Conservation (phyloP, 2,797 vertebrate species). For the Ammospiza maritima region DNA sequence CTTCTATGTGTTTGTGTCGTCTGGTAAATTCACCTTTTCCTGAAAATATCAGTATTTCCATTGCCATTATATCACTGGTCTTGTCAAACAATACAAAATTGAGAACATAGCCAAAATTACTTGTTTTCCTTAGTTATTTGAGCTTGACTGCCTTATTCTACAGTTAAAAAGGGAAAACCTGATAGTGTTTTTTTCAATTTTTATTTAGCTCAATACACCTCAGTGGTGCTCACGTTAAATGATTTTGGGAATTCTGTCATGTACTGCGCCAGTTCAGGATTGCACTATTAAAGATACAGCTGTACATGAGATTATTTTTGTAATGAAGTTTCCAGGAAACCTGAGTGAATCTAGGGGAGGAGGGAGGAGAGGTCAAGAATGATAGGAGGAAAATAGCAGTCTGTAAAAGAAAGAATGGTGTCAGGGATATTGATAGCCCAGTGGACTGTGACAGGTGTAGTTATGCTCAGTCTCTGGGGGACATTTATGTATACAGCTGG, state of each 20-base stretch:
- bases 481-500: constrained; percentile 18
- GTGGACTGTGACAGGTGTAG: constrained; percentile 39
- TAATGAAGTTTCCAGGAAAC: background rate
- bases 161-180: background rate
- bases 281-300: background rate
- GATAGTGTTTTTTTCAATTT: background rate
- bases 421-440: constrained; percentile 18
- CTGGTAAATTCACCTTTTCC: background rate
- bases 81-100: background rate
- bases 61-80: background rate
- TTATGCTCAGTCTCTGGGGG: constrained; percentile 21
- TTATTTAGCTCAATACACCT: background rate
- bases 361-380: background rate
- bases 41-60: background rate
- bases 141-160: background rate
- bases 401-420: constrained; percentile 22
- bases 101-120: background rate
- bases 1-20: background rate
- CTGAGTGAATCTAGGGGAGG: background rate
- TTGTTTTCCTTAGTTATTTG: background rate
- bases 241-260: background rate
- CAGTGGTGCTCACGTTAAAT: background rate
- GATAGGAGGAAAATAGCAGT: background rate
- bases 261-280: background rate
- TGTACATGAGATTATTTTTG: background rate